A percentile compares a stretch with the other conserved stretches of the same genome.
These are phyloP conservation scores for Vultur gryphus DNA, from an alignment of 2,797 vertebrate genomes.

Conservation along the genomic window DNA sequence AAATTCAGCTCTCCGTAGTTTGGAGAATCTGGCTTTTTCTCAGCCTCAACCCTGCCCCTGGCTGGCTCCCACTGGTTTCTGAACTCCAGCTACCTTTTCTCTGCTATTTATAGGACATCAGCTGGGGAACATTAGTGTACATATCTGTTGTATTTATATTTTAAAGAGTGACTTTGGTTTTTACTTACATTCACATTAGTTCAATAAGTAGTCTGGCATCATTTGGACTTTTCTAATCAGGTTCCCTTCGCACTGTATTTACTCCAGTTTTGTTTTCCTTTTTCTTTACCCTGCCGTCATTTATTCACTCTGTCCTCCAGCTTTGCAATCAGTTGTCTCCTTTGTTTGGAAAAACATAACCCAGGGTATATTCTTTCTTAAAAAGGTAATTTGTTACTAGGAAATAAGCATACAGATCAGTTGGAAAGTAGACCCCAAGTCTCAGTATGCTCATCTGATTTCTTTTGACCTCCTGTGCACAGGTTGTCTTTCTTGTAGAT, in stretches of 20 bases:
- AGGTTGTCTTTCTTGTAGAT: neutral
- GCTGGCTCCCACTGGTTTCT: neutral
- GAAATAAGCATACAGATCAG: neutral
- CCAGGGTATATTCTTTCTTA: neutral
- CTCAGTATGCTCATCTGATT: neutral
- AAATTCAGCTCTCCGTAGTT: neutral
- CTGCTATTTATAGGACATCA: neutral
- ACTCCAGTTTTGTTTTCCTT: neutral
- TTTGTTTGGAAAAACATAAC: slow-evolving; percentile 19
- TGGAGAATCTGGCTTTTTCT: neutral
- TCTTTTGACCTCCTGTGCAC: neutral
- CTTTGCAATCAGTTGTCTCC: slow-evolving; percentile 37
- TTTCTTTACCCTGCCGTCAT: neutral
- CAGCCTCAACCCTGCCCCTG: neutral
- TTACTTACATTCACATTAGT: neutral
- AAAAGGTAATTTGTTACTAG: slow-evolving; percentile 29
- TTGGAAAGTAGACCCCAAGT: neutral
- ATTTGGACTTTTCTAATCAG: neutral
- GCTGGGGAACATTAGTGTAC: neutral
- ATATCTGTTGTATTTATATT: neutral
- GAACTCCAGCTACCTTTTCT: neutral
- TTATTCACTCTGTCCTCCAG: neutral
- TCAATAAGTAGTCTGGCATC: neutral
- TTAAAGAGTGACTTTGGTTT: neutral
- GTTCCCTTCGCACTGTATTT: neutral